Conservation (phyloP, 1,140 invertebrate species). For the Cotesia vestalis region DNA sequence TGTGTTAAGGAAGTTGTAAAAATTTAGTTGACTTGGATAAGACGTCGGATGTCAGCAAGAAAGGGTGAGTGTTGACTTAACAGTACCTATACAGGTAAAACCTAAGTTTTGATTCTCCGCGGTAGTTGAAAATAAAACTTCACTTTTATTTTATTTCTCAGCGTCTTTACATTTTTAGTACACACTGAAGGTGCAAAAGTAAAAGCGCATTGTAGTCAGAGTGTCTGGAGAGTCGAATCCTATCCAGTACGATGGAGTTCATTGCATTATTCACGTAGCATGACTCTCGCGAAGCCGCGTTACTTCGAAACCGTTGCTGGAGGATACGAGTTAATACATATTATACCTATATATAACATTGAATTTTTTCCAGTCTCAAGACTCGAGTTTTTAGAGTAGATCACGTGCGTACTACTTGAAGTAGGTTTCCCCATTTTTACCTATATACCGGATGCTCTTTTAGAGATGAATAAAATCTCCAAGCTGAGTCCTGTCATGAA, state of each 20-base stretch:
- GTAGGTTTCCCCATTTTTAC: background rate
- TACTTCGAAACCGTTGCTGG: background rate
- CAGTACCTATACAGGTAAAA: slow-evolving; percentile 14
- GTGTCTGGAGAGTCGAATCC: slow-evolving; percentile 31
- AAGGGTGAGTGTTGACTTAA: slow-evolving; percentile 29
- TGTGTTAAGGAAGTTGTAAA: slow-evolving; percentile 51
- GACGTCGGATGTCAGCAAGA: no score
- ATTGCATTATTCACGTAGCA: slow-evolving; percentile 52
- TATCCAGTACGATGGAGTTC: slow-evolving; percentile 37
- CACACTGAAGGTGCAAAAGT: no score
- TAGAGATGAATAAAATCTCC: slow-evolving; percentile 25
- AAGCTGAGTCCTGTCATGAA: slow-evolving; percentile 9
- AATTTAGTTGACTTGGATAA: slow-evolving; percentile 1
- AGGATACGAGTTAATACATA: background rate
- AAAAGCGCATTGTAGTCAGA: slow-evolving; percentile 4
- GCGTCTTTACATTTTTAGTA: no score
- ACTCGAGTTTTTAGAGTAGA: background rate
- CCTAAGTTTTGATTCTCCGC: no score
- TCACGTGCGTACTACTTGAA: slow-evolving; percentile 19
- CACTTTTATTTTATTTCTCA: slow-evolving; percentile 8
- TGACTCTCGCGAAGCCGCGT: slow-evolving; percentile 27
- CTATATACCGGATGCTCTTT: background rate
- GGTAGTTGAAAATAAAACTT: no score
- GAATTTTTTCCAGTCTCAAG: background rate
- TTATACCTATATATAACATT: background rate